Base-by-base conservation (phyloP, 2,797 vertebrate genomes). In the Parauchenoglanis ngamensis region DNA sequence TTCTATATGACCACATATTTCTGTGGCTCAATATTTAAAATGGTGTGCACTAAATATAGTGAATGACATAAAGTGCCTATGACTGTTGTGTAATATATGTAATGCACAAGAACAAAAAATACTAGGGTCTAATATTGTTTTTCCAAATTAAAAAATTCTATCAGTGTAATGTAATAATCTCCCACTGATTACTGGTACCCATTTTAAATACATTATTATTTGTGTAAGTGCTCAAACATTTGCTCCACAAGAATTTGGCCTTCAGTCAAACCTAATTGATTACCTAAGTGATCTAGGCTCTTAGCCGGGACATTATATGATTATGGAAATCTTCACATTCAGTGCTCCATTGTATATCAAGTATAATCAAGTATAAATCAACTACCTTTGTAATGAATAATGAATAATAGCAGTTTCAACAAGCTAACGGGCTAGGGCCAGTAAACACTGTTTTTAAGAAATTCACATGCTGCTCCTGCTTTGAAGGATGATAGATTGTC, bases 351-450 rank as follows among this genome's bases (percentile, higher is more conserved):
- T 92, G 93, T 93, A 92, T 91, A 88, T 88, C 86, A 90, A 92
- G 87, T 87, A 89, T 94, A 94, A 95, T 87, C 86, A 89, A 91
- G 87, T 87, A 88, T 94, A 94, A 94, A 93, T 95, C 88, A 94
- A 93, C 95, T 94, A 93, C 91, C 90, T 92, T 93, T 92, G 92
- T 93, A 90, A 91, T 92, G 89, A 80, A 80, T 93, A 91, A 87
- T 93, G 91, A 94, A 93, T 94, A 92, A 95, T 91, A 94, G 93
- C 92, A 92, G 93, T 87, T 85, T 91, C 88, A 91, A 91, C 90
- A 88, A 91, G 89, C 89, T 92, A 94, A 94, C 94, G 92, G 93
- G 92, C 90, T 88, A 83, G 54, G 86, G 92, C 93, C 93, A 93
- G 91, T 94, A 93, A 94, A 94, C 93, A 92, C 85, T 31, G 85